Evolutionary conservation across 2,113 vertebrate genomes (phyloP).

Genomic region (Equus quagga): DNA sequence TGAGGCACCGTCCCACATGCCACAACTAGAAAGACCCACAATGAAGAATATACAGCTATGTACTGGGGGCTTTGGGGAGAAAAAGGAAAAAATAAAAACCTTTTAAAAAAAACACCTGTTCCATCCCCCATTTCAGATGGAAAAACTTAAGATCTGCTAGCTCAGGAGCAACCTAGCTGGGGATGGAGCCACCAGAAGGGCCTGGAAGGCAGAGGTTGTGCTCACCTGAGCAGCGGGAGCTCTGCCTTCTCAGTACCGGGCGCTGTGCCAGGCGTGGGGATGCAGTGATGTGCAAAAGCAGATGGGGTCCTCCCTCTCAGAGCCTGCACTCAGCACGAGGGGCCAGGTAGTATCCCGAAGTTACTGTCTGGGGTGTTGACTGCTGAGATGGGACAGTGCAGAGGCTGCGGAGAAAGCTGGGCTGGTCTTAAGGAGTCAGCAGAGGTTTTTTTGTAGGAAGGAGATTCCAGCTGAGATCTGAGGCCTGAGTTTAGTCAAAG

Average conservation of each 20-base stretch:
- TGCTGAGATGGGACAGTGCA: fast-evolving
- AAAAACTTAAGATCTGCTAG: neutral
- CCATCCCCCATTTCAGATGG: neutral
- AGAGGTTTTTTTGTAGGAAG: neutral
- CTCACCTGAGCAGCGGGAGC: neutral
- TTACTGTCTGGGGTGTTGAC: neutral
- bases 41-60: too few species aligned
- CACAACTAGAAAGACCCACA: too few species aligned
- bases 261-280: neutral
- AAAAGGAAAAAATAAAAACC: too few species aligned
- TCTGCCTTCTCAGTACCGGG: neutral
- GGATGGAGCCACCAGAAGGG: neutral
- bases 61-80: too few species aligned
- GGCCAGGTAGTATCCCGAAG: fast-evolving
- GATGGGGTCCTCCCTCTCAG: fast-evolving
- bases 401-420: fast-evolving
- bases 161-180: neutral
- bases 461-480: neutral
- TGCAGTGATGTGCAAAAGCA: neutral
- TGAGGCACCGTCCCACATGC: too few species aligned
- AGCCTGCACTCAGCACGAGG: fast-evolving
- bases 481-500: neutral
- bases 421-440: neutral
- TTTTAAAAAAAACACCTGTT: neutral
- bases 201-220: neutral